These are phyloP conservation scores for Cydia pomonella DNA, from an alignment of 1,140 invertebrate genomes.

Conservation along the genomic window DNA sequence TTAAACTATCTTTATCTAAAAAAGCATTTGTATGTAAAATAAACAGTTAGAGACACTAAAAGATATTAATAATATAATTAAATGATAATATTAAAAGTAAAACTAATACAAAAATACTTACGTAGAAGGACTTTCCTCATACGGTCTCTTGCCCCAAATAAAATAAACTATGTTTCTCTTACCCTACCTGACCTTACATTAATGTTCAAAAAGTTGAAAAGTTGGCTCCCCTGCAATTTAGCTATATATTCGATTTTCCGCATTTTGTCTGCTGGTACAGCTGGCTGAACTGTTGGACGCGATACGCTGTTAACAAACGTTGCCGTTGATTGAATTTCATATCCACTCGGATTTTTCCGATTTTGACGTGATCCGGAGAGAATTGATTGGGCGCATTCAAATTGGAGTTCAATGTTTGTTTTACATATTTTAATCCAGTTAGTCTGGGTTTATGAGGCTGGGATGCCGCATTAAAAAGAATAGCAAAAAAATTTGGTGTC, in stretches of 20 bases:
- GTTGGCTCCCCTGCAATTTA: not conserved
- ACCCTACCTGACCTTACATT: too few species aligned
- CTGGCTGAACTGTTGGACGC: not conserved
- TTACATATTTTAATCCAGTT: not conserved
- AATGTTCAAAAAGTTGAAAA: too few species aligned
- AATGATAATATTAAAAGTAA: too few species aligned
- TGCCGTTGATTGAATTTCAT: constrained; percentile 3
- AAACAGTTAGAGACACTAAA: too few species aligned
- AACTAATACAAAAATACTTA: too few species aligned
- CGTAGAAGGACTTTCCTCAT: too few species aligned
- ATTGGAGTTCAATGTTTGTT: not conserved
- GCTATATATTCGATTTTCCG: not conserved
- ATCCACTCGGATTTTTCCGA: not conserved
- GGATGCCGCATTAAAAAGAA: not conserved
- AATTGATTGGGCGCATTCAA: not conserved
- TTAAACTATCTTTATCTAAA: too few species aligned
- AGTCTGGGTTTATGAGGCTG: not conserved
- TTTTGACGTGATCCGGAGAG: not conserved
- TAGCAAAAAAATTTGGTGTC: not conserved
- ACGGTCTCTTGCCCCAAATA: too few species aligned
- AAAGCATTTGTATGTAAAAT: too few species aligned
- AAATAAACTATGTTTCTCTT: too few species aligned
- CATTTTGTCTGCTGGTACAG: not conserved
- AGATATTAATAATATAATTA: too few species aligned
- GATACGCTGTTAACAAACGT: not conserved